These are phyloP conservation scores for Bombus superbus DNA, from an alignment of 1,140 invertebrate genomes.

Conservation along the genomic window DNA sequence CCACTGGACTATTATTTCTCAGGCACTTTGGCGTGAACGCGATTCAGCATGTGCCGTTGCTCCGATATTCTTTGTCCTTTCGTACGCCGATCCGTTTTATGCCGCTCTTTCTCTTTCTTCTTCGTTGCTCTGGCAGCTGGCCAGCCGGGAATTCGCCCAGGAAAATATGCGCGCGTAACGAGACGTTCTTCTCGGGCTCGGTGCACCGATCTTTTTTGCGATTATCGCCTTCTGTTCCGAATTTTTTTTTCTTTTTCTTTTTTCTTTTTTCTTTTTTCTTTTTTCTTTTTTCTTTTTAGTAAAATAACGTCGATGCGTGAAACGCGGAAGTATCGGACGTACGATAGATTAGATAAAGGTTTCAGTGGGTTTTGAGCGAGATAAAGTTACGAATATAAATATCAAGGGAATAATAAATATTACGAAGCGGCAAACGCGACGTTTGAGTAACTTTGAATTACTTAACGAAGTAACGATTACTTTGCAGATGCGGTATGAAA, in stretches of 20 bases:
- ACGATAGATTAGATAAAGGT: no score
- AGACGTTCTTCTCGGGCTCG: background rate
- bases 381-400: background rate
- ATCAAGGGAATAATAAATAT: no score
- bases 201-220: background rate
- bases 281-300: no score
- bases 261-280: no score
- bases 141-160: slow-evolving; percentile 37
- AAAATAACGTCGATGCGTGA: no score
- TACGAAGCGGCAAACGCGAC: background rate
- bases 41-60: background rate
- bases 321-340: no score
- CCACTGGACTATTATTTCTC: no score
- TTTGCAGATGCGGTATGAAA: background rate
- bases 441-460: background rate
- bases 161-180: slow-evolving; percentile 13
- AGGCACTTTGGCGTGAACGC: no score
- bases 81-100: background rate
- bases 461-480: background rate
- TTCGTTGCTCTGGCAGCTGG: slow-evolving; percentile 27
- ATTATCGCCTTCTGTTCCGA: background rate
- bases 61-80: slow-evolving; percentile 52
- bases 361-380: background rate
- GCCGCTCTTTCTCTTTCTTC: slow-evolving; percentile 32
- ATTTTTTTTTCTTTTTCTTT: background rate